Conservation (phyloP, 2,888 invertebrate species). For the Ischnura elegans region DNA sequence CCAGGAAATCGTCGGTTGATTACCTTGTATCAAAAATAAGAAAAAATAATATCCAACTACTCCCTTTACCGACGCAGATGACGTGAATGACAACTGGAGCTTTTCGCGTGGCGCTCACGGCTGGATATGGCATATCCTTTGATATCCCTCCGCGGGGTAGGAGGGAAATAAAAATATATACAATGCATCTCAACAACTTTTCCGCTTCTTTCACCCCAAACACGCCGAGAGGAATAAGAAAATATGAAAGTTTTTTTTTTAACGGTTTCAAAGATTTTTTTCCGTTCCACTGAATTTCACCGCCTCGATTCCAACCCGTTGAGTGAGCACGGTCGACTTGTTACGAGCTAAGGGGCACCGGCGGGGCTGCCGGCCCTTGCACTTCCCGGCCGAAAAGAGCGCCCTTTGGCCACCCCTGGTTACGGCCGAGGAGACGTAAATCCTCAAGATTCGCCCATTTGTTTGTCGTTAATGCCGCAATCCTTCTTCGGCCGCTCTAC, state of each 20-base stretch:
- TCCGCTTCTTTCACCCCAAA: too few relatives aligned
- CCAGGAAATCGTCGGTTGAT: too few relatives aligned
- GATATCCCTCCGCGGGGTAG: too few relatives aligned
- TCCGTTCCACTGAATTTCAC: neutral
- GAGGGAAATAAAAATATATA: too few relatives aligned
- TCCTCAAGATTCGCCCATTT: neutral
- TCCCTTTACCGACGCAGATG: too few relatives aligned
- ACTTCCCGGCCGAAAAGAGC: neutral
- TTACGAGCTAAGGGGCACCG: too few relatives aligned
- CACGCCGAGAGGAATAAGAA: neutral
- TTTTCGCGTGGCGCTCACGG: too few relatives aligned
- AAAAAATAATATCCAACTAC: too few relatives aligned
- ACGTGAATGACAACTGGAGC: too few relatives aligned
- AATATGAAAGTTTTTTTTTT: neutral
- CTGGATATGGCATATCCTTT: too few relatives aligned
- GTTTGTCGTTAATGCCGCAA: constrained; percentile 8
- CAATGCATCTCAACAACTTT: too few relatives aligned
- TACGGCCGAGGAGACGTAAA: neutral
- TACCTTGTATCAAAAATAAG: too few relatives aligned
- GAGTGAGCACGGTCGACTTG: neutral
- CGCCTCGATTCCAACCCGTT: neutral
- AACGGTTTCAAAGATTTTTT: neutral
- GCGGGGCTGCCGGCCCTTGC: neutral
- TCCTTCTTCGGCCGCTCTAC: neutral
- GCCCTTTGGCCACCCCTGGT: neutral